Percentiles rank a stretch among this genome's conserved stretches.
Evolutionary conservation across 1,140 invertebrate genomes (phyloP).

Genomic region (Drosophila ogumai): DNA sequence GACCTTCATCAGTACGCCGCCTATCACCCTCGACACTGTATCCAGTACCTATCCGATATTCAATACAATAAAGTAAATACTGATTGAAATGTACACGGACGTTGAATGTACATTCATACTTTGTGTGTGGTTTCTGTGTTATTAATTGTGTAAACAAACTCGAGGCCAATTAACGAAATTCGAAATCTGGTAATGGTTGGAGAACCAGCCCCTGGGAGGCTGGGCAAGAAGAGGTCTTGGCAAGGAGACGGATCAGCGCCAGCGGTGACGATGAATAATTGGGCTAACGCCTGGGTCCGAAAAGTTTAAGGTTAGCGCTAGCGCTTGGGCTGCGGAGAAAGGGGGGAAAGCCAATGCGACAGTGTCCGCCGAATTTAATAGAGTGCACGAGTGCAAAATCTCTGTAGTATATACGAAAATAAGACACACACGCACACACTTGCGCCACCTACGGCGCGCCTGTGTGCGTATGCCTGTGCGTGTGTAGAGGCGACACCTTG

Average conservation of each 20-base stretch:
- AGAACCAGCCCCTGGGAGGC: slow-evolving; percentile 2
- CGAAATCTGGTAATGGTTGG: slow-evolving; percentile 30
- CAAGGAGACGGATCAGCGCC: slow-evolving; percentile 3
- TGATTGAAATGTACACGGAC: slow-evolving; percentile 38
- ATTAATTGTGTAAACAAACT: slow-evolving; percentile 61
- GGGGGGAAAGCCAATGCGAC: slow-evolving; percentile 11
- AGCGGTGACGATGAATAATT: slow-evolving; percentile 35
- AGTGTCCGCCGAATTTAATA: slow-evolving; percentile 60
- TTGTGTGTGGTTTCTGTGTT: slow-evolving; percentile 16
- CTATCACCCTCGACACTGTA: slow-evolving; percentile 17
- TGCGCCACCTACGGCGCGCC: slow-evolving; percentile 9
- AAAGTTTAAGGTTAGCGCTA: slow-evolving; percentile 64
- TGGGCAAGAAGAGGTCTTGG: slow-evolving; percentile 6
- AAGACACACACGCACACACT: slow-evolving; percentile 46
- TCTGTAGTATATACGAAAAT: slow-evolving; percentile 68
- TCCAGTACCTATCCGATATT: slow-evolving; percentile 4
- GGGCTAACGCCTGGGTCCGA: slow-evolving; percentile 33
- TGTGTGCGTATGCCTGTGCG: slow-evolving; percentile 30
- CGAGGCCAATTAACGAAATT: slow-evolving; percentile 71
- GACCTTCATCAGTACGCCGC: slow-evolving; percentile 7
- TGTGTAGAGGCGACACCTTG: slow-evolving; percentile 69
- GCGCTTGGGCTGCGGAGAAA: slow-evolving; percentile 24
- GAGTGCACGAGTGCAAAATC: slow-evolving; percentile 72
- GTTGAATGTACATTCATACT: slow-evolving; percentile 22
- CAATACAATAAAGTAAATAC: slow-evolving; percentile 36